Evolutionary conservation across 2,113 vertebrate species (phyloP).

Genomic region (Petromus typicus): DNA sequence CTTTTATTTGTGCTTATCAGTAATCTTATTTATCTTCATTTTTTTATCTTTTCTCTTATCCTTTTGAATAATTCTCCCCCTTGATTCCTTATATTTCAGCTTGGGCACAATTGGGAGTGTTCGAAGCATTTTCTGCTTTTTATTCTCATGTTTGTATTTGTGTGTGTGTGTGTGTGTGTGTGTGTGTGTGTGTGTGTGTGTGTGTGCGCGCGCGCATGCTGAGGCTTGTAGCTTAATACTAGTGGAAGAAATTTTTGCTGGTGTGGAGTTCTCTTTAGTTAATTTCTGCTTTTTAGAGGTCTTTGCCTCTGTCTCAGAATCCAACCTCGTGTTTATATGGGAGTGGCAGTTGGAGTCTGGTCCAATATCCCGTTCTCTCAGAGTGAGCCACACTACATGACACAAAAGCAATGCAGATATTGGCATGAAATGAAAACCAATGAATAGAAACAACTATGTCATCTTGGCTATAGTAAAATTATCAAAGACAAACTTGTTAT

Average conservation of each 20-base stretch:
- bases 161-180: too few relatives aligned
- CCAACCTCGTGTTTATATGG: neutral
- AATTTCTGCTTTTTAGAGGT: too few relatives aligned
- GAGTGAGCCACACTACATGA: neutral
- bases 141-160: neutral
- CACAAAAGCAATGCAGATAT: neutral
- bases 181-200: too few relatives aligned
- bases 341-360: neutral
- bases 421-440: neutral
- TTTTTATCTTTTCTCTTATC: neutral
- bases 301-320: neutral
- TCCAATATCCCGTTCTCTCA: too few relatives aligned
- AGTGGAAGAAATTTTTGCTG: neutral
- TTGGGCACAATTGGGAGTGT: neutral
- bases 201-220: too few relatives aligned
- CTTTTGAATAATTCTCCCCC: neutral
- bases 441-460: neutral
- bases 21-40: neutral
- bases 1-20: neutral
- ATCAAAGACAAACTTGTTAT: neutral
- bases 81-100: neutral
- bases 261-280: neutral
- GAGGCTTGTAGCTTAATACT: neutral
- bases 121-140: neutral
- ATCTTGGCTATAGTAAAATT: neutral